Conservation (phyloP, 2,113 vertebrate genomes). For the Callionymus lyra region DNA sequence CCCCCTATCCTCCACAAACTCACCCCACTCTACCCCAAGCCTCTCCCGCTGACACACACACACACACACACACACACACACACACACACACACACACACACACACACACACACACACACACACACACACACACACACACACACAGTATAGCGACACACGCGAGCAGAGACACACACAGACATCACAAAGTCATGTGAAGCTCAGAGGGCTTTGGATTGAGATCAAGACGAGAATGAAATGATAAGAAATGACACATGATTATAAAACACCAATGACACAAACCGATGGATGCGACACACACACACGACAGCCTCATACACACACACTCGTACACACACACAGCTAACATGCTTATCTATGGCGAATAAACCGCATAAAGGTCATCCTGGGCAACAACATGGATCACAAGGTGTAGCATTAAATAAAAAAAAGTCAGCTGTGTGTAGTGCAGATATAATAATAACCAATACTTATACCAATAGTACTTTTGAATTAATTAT, state of each 20-base stretch:
- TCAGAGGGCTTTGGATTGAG: conserved; percentile 37
- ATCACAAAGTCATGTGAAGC: conserved; percentile 44
- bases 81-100: neutral
- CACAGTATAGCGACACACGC: conserved; percentile 4
- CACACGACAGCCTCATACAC: conserved; percentile 11
- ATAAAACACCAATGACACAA: conserved; percentile 15
- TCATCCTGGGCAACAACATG: too few relatives aligned
- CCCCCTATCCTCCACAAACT: conserved; percentile 5
- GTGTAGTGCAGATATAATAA: too few relatives aligned
- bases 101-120: neutral
- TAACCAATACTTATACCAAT: too few relatives aligned
- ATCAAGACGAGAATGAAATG: conserved; percentile 44
- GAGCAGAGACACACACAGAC: conserved; percentile 13
- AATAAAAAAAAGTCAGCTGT: too few relatives aligned
- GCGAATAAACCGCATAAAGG: too few relatives aligned
- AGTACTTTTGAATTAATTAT: too few relatives aligned
- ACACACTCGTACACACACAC: too few relatives aligned
- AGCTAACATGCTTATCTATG: too few relatives aligned
- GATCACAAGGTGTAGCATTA: too few relatives aligned
- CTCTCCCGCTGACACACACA: neutral
- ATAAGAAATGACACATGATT: conserved; percentile 14
- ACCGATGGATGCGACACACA: conserved; percentile 18
- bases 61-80: neutral
- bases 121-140: neutral
- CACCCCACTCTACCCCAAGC: too few relatives aligned